phyloP scores from a whole-genome alignment of 2,797 vertebrate species.

The Tinamus major region DNA sequence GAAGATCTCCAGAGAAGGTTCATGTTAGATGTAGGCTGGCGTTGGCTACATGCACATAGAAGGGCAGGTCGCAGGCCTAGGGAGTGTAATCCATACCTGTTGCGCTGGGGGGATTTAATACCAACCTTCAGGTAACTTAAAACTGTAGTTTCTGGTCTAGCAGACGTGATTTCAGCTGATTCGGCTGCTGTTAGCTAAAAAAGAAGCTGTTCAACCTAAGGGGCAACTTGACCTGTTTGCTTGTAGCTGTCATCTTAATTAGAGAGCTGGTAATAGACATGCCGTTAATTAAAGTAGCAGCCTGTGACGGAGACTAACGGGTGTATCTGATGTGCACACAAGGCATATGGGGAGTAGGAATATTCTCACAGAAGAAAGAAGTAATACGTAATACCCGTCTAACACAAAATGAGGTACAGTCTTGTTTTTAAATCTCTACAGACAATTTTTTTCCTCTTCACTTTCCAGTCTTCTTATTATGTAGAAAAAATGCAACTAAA shows the following conservation, averaged over 20 bases:
- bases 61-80: no score
- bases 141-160: background rate
- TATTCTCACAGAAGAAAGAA: background rate
- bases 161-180: background rate
- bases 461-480: background rate
- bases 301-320: background rate
- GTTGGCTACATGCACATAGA: no score
- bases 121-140: background rate
- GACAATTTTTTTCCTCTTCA: background rate
- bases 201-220: background rate
- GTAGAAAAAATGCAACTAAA: background rate
- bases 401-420: background rate
- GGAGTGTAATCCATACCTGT: background rate
- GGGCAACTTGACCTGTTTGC: background rate
- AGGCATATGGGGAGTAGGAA: background rate
- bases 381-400: background rate
- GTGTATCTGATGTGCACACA: background rate
- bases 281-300: background rate
- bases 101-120: background rate
- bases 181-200: background rate
- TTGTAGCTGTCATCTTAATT: background rate
- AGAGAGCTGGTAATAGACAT: background rate
- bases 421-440: background rate
- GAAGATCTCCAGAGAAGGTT: no score
- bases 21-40: no score